Evolutionary conservation across 2,113 vertebrate genomes (phyloP), one percentile per base, ranked within the genome.

Genomic region (Sinocyclocheilus maitianheensis): DNA sequence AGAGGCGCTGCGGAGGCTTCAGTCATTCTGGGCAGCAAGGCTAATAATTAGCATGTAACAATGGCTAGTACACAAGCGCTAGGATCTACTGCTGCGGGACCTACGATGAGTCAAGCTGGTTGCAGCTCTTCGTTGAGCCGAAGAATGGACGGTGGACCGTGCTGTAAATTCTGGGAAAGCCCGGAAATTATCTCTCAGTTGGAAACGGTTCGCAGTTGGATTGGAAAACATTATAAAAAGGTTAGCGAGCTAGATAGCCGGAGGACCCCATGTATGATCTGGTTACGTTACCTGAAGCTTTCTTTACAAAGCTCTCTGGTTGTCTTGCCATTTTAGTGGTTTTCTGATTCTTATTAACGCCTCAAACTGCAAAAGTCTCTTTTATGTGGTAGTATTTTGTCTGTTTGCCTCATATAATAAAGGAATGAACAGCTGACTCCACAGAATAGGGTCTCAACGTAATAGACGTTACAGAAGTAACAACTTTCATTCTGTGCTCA

Each of bases 161-260:
- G 95, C n/a, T 92, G 91, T 26, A 94, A 95, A 92, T 97, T 96
- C 85, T 97, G 97, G 96, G 97, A 98, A 92, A 96, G 95, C 87
- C 91, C 95, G 11, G 97, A 98, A 58, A 97, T 96, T 10, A 93
- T 96, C 86, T 93, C 96, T 53, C 97, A 97, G 91, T 91, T 98
- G 91, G 97, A 98, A 86, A 91, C 93, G 60, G 95, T 96, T 89
- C 96, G 97, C 43, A 94, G 94, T 87, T 98, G 97, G 97, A 93
- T 97, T 67, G 96, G 95, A 83, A 98, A 97, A 92, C 96, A 97
- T 92, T 97, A 97, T 94, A 97, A 97, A 93, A 98, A 98, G 97
- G 97, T 98, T 74, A 90, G 83, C 74, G 76, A 69, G 86, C 86
- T 71, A 91, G 88, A 87, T 87, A 86, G 65, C 80, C 7, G 9